Percentiles rank a stretch among this genome's conserved stretches.
phyloP scores from a whole-genome alignment of 2,888 invertebrate genomes.

The Tethea ocularis region DNA sequence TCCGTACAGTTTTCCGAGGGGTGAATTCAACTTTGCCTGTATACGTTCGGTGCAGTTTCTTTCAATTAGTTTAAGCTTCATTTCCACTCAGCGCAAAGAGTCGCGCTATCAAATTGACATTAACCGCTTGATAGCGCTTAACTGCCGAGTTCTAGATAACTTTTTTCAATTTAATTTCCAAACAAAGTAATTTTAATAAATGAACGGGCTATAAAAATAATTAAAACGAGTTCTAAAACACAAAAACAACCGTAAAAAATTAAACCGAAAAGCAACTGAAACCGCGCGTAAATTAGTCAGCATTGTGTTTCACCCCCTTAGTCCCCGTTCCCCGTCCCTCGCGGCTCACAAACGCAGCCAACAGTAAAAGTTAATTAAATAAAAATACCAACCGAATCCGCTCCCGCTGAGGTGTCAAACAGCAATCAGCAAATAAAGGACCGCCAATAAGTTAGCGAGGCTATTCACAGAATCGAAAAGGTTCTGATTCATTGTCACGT shows the following conservation, averaged over 20 bases:
- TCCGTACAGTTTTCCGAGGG: slow-evolving; percentile 59
- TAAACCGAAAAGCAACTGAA: slow-evolving; percentile 58
- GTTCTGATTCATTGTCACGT: slow-evolving; percentile 81
- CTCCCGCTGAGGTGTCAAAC: slow-evolving; percentile 73
- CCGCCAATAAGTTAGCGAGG: slow-evolving; percentile 78
- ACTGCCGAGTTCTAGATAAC: slow-evolving; percentile 16
- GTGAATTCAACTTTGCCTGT: slow-evolving; percentile 61
- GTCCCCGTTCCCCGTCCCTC: slow-evolving; percentile 29
- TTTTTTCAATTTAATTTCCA: slow-evolving; percentile 26
- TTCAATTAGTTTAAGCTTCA: slow-evolving; percentile 55
- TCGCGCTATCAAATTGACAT: slow-evolving; percentile 27
- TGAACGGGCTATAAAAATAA: slow-evolving; percentile 45
- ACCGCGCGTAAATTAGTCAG: slow-evolving; percentile 71
- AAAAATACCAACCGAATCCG: slow-evolving; percentile 71
- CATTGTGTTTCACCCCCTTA: slow-evolving; percentile 60
- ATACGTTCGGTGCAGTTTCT: slow-evolving; percentile 66
- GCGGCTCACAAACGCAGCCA: slow-evolving; percentile 54
- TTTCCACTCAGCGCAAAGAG: slow-evolving; percentile 21
- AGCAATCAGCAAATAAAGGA: slow-evolving; percentile 80
- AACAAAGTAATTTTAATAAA: slow-evolving; percentile 36
- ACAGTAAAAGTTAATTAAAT: slow-evolving; percentile 73
- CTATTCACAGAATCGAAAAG: slow-evolving; percentile 78
- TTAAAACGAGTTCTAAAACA: slow-evolving; percentile 51
- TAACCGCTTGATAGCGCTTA: slow-evolving; percentile 20
- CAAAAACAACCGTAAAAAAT: slow-evolving; percentile 50